These are phyloP conservation scores for Syngnathus typhle DNA, from an alignment of 2,113 vertebrate species.

Conservation along the genomic window DNA sequence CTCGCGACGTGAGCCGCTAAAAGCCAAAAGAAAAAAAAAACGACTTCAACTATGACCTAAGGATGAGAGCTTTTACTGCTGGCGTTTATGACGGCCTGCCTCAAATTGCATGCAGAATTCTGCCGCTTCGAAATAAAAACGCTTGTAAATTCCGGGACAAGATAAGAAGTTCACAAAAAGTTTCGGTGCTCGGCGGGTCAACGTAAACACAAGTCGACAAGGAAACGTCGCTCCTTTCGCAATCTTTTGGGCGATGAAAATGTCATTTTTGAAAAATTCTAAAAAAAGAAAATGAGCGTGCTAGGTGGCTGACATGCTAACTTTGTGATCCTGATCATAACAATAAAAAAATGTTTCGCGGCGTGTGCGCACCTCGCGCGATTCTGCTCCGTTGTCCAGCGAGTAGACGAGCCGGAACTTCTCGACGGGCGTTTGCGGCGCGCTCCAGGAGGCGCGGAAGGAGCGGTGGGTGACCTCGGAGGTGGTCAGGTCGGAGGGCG, in stretches of 20 bases:
- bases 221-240: too few relatives aligned
- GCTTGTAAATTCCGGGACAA: slow-evolving; percentile 3
- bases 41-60: not conserved
- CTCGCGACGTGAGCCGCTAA: not conserved
- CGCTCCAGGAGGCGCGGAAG: slow-evolving; percentile 84
- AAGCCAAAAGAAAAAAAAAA: not conserved
- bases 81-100: not conserved
- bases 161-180: slow-evolving; percentile 5
- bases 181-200: not conserved
- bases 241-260: too few relatives aligned
- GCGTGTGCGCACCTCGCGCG: slow-evolving; percentile 70
- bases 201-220: slow-evolving; percentile 10
- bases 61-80: not conserved
- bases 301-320: too few relatives aligned
- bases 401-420: slow-evolving; percentile 82
- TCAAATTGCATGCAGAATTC: not conserved
- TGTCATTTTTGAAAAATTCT: too few relatives aligned
- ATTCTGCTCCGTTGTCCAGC: slow-evolving; percentile 69
- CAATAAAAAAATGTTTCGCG: not conserved
- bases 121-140: not conserved
- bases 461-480: slow-evolving; percentile 85
- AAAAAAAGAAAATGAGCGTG: too few relatives aligned
- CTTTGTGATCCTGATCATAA: not conserved
- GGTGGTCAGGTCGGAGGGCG: slow-evolving; percentile 82
- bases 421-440: slow-evolving; percentile 79